These are phyloP conservation scores for Fulmarus glacialis DNA, from an alignment of 2,113 vertebrate species.

Conservation along the genomic window DNA sequence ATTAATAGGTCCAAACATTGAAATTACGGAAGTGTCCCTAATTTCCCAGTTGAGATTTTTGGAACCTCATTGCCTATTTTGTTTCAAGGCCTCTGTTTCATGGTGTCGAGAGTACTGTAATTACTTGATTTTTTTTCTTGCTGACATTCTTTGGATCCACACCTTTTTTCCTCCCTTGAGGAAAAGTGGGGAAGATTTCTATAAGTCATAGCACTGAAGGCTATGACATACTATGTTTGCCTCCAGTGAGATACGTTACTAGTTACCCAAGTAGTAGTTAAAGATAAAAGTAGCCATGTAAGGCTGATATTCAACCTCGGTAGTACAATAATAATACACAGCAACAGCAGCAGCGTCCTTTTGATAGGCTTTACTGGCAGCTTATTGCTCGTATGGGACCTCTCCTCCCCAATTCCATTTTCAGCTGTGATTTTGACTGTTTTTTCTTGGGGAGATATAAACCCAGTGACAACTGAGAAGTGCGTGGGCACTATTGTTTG, in stretches of 20 bases:
- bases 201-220: neutral
- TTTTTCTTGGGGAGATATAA: neutral
- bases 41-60: neutral
- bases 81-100: neutral
- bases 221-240: neutral
- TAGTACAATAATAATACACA: neutral
- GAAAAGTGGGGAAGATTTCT: neutral
- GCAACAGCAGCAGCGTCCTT: neutral
- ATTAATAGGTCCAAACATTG: neutral
- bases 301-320: neutral
- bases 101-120: accelerated
- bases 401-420: neutral
- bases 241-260: neutral
- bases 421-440: neutral
- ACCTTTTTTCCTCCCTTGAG: neutral
- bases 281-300: neutral
- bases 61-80: neutral
- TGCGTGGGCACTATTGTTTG: constrained; percentile 28
- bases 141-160: neutral
- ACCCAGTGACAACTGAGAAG: neutral
- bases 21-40: neutral
- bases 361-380: neutral
- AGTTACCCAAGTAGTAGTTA: neutral
- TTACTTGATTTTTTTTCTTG: neutral
- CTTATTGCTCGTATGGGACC: neutral